Percentiles rank a stretch among this genome's conserved stretches.
phyloP scores from a whole-genome alignment of 2,888 invertebrate species.

The Oasisia sp. region DNA sequence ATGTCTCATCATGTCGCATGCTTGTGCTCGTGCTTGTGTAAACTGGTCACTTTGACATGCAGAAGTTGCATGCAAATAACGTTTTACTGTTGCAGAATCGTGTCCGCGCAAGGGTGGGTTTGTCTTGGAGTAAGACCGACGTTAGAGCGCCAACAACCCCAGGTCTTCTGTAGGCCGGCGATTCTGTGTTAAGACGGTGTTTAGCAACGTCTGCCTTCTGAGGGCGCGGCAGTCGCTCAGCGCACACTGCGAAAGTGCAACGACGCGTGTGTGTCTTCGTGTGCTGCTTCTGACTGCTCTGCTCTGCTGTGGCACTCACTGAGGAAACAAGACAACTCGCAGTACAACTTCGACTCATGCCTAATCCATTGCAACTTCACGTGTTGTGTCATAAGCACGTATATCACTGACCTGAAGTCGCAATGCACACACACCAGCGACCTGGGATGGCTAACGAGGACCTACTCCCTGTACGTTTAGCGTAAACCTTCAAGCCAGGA shows the following conservation, averaged over 20 bases:
- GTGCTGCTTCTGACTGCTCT: slow-evolving; percentile 58
- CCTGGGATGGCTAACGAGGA: background rate
- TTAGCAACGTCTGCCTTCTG: slow-evolving; percentile 60
- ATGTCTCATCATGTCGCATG: slow-evolving; percentile 48
- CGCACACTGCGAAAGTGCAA: slow-evolving; percentile 57
- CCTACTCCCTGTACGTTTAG: slow-evolving; percentile 51
- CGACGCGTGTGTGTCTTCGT: slow-evolving; percentile 57
- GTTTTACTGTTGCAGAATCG: slow-evolving; percentile 45
- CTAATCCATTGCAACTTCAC: slow-evolving; percentile 61
- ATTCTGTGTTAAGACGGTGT: slow-evolving; percentile 34
- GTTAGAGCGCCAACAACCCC: background rate
- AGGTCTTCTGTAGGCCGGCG: background rate
- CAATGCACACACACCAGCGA: slow-evolving; percentile 51
- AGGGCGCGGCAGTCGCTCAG: slow-evolving; percentile 57
- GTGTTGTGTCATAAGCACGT: slow-evolving; percentile 60
- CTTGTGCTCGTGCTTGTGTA: slow-evolving; percentile 62
- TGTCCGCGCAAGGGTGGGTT: background rate
- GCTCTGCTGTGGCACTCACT: slow-evolving; percentile 19
- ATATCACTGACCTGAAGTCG: slow-evolving; percentile 50
- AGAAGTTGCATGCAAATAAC: slow-evolving; percentile 62
- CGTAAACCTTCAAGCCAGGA: slow-evolving; percentile 60
- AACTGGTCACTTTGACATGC: slow-evolving; percentile 58
- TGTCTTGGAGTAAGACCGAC: background rate
- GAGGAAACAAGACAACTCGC: slow-evolving; percentile 32
- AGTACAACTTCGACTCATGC: slow-evolving; percentile 61